Conservation (phyloP, 2,888 invertebrate species). For the Drosophila maculinotata region DNA sequence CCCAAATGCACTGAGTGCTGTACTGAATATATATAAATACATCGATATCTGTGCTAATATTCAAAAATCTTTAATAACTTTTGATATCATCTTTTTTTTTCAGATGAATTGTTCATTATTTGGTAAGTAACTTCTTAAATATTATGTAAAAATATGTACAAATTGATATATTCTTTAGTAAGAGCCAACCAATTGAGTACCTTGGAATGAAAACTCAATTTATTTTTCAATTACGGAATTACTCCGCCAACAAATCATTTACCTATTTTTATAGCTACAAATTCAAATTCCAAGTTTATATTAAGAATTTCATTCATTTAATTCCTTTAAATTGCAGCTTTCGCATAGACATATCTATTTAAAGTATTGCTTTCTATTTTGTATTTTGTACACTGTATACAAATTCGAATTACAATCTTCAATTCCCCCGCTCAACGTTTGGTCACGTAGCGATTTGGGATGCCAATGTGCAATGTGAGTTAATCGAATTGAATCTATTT, state of each 20-base stretch:
- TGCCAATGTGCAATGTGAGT: constrained; percentile 56
- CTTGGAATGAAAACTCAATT: too few species aligned
- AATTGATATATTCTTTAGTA: too few species aligned
- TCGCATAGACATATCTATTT: constrained; percentile 16
- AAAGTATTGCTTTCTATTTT: not conserved
- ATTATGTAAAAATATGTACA: too few species aligned
- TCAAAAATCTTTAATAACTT: too few species aligned
- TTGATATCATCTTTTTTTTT: too few species aligned
- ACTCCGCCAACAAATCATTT: too few species aligned
- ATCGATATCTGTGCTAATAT: not conserved
- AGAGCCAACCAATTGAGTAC: too few species aligned
- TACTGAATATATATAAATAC: not conserved
- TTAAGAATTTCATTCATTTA: not conserved
- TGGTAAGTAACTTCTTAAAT: too few species aligned
- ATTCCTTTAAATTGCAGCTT: constrained; percentile 2
- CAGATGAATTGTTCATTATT: too few species aligned
- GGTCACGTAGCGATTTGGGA: constrained; percentile 58
- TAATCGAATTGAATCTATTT: constrained; percentile 74
- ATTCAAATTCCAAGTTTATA: not conserved
- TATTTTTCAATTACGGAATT: too few species aligned
- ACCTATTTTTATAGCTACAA: not conserved
- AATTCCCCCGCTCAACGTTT: constrained; percentile 24
- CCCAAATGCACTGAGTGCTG: not conserved
- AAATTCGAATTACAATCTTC: constrained; percentile 15
- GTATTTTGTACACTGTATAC: not conserved